phyloP scores from a whole-genome alignment of 37 sponge, comb jelly and placozoan species.

The Hexactinellida sp. region DNA sequence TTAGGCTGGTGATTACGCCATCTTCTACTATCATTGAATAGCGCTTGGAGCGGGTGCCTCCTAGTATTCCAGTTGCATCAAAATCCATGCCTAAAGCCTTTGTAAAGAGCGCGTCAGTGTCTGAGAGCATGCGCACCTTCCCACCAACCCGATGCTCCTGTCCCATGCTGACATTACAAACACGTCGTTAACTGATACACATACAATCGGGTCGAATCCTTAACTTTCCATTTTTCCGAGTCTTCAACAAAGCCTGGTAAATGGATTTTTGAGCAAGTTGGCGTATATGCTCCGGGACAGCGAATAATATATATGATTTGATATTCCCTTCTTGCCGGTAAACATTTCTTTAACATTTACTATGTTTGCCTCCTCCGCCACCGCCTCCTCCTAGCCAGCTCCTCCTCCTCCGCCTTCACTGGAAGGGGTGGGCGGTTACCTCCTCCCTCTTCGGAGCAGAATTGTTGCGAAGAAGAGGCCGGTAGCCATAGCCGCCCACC shows the following conservation, averaged over 20 bases:
- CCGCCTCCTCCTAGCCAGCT: no score
- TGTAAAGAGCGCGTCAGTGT: slow-evolving; percentile 46
- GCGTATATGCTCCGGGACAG: slow-evolving; percentile 93
- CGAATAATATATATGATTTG: no score
- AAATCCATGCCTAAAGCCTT: slow-evolving; percentile 63
- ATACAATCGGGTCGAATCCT: slow-evolving; percentile 72
- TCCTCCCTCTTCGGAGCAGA: no score
- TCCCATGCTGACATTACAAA: slow-evolving; percentile 93
- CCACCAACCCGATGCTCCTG: slow-evolving; percentile 34
- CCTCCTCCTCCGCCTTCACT: no score
- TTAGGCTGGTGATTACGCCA: slow-evolving; percentile 45
- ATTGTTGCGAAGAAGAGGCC: no score
- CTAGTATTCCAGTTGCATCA: slow-evolving; percentile 45
- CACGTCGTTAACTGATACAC: slow-evolving; percentile 87
- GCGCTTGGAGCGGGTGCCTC: slow-evolving; percentile 41
- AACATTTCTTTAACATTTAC: slow-evolving; percentile 79
- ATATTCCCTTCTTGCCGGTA: slow-evolving; percentile 64
- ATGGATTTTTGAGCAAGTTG: slow-evolving; percentile 72
- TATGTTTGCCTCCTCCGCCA: no score
- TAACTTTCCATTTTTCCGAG: slow-evolving; percentile 45
- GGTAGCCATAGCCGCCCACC: no score
- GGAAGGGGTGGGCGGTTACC: no score
- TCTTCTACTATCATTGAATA: slow-evolving; percentile 70
- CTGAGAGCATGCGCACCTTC: slow-evolving; percentile 78
- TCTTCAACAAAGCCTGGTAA: slow-evolving; percentile 75